A percentile compares a stretch with the other conserved stretches of the same genome.
These are phyloP conservation scores for Syrmaticus mikado DNA, from an alignment of 2,113 vertebrate genomes.

Conservation along the genomic window DNA sequence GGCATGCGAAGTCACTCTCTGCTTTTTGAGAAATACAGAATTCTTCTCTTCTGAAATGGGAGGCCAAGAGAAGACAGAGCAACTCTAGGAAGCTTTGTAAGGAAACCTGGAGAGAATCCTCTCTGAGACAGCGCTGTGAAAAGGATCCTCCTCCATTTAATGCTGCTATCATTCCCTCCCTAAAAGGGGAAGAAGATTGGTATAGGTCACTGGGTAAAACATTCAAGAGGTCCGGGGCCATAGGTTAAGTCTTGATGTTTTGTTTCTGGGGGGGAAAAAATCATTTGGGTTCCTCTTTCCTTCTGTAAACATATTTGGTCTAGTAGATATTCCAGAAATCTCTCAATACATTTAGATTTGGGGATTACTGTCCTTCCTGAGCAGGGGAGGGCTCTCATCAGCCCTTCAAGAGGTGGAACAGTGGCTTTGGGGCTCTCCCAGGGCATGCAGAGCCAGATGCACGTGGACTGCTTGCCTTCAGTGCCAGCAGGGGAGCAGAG, in stretches of 20 bases:
- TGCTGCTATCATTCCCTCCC: neutral
- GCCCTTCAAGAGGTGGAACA: neutral
- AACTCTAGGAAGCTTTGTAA: neutral
- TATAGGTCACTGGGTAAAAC: neutral
- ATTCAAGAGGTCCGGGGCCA: neutral
- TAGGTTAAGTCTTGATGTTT: neutral
- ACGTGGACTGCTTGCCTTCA: accelerated
- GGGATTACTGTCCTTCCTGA: neutral
- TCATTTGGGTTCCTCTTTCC: neutral
- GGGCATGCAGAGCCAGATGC: neutral
- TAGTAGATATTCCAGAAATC: neutral
- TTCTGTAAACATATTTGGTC: neutral
- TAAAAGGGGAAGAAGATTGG: neutral
- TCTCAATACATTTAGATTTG: neutral
- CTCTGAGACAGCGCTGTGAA: neutral
- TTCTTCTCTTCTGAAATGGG: neutral
- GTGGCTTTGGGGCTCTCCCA: neutral
- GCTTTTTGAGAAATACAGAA: neutral
- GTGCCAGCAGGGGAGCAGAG: neutral
- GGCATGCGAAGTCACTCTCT: no score
- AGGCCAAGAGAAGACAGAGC: neutral
- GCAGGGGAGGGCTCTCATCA: neutral
- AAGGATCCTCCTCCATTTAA: neutral
- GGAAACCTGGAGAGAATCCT: neutral
- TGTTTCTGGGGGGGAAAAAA: neutral